These are phyloP conservation scores for Patella depressa DNA, from an alignment of 2,888 invertebrate species.

Conservation along the genomic window DNA sequence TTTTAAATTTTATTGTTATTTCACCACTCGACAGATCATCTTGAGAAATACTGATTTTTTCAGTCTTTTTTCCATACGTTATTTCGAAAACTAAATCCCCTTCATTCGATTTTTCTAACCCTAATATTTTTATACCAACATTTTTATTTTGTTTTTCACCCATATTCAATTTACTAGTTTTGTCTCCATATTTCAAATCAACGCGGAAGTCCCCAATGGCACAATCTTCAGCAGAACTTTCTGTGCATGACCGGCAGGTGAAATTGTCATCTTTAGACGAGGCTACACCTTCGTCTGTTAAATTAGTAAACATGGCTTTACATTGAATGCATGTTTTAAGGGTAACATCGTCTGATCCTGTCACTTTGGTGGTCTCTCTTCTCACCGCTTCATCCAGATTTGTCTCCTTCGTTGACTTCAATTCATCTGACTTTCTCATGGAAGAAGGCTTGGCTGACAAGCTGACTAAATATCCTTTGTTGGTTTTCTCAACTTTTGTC, in stretches of 20 bases:
- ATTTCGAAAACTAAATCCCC: background rate
- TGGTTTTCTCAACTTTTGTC: no score
- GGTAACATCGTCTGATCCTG: background rate
- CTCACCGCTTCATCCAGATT: no score
- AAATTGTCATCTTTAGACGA: background rate
- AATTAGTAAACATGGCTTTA: conserved; percentile 2
- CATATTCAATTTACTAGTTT: background rate
- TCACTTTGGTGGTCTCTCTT: no score
- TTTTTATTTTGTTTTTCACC: background rate
- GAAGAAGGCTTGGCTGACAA: no score
- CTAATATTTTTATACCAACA: background rate
- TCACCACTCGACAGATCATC: background rate
- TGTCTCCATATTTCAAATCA: background rate
- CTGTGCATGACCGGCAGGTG: background rate
- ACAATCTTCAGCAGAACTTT: background rate
- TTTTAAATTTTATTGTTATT: background rate
- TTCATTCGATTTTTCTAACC: background rate
- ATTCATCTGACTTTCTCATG: no score
- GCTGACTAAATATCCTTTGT: no score
- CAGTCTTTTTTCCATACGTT: background rate
- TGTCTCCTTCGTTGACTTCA: no score
- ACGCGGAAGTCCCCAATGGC: background rate
- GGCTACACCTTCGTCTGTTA: background rate
- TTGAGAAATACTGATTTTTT: background rate
- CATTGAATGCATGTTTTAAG: background rate